Evolutionary conservation across 2,113 vertebrate genomes (phyloP).

Genomic region (Hippocampus zosterae): DNA sequence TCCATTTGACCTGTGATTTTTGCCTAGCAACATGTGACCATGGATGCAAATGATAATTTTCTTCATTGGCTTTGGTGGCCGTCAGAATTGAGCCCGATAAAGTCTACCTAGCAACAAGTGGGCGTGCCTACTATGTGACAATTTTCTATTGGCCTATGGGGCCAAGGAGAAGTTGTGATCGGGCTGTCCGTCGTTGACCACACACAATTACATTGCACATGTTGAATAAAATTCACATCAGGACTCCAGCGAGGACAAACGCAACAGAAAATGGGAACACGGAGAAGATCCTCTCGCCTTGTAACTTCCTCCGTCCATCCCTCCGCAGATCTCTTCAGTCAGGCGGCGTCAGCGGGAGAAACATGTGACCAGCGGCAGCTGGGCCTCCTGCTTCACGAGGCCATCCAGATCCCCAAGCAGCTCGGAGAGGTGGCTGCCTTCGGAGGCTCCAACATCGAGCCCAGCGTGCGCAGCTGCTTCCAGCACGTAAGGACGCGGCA

Average conservation of each 20-base stretch:
- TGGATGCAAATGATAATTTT: background rate
- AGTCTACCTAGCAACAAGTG: background rate
- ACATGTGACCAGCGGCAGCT: slow-evolving; percentile 93
- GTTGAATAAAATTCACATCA: no score
- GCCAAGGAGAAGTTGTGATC: no score
- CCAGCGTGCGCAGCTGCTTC: slow-evolving; percentile 96
- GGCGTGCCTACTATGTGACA: background rate
- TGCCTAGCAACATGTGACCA: no score
- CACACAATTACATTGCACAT: no score
- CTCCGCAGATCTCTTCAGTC: slow-evolving; percentile 85
- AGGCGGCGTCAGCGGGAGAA: slow-evolving; percentile 84
- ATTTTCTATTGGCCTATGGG: no score
- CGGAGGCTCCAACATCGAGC: slow-evolving; percentile 95
- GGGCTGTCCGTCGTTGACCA: no score
- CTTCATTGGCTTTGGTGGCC: background rate
- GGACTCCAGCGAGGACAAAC: background rate
- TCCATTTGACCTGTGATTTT: no score
- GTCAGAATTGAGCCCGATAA: background rate
- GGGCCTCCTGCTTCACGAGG: slow-evolving; percentile 89
- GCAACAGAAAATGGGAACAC: background rate
- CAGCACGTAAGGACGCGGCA: slow-evolving; percentile 77
- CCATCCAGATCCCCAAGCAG: slow-evolving; percentile 92
- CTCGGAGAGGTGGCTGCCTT: slow-evolving; percentile 95
- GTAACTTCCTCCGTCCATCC: background rate
- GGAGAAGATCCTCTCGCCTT: background rate